Evolutionary conservation across 2,797 vertebrate genomes (phyloP), one percentile per base, ranked within the genome.

Genomic region (Iguana delicatissima): DNA sequence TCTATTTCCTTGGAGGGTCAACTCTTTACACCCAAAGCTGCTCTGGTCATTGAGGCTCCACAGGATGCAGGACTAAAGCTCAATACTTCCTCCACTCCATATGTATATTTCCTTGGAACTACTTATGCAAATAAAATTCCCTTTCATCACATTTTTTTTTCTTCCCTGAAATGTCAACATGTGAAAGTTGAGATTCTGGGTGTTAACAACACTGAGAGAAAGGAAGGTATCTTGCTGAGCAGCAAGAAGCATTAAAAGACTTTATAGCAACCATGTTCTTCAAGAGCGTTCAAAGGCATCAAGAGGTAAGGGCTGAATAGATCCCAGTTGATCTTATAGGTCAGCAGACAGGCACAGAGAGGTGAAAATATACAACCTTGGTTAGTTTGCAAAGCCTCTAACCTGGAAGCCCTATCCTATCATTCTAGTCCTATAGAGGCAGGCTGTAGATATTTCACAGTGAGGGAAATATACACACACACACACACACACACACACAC

Each of bases 191-290:
- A 72, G 22, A 85, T 42, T n/a, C 52, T n/a, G 12, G 64, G 16
- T 52, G 24, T 9, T 55, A 81, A 77, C 3, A 76, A 84, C 12
- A 62, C 38, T 55, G 62, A 10, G 76, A 42, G 59, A 38, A 79
- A 57, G 13, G 72, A 35, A 32, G 50, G 62, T 29, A 38, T 84
- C 52, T 42, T 82, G 81, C 46, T 67, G 42, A 80, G 62, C 59
- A 89, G 62, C 6, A 69, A 77, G 57, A 89, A 80, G 74, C 50
- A 46, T 32, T 85, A 57, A 81, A 85, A 85, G 32, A 82, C n/a
- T 38, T 84, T 79, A 52, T 38, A 29, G 24, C 26, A 90, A 57
- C 22, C 52, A 74, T 7, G 12, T 16, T 50, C 88, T 79, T 84
- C 57, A 52, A 57, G 52, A 55, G 76, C 64, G 72, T 90, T 85